These are phyloP conservation scores for Campoplex capitator DNA, from an alignment of 2,888 invertebrate genomes.

Conservation along the genomic window DNA sequence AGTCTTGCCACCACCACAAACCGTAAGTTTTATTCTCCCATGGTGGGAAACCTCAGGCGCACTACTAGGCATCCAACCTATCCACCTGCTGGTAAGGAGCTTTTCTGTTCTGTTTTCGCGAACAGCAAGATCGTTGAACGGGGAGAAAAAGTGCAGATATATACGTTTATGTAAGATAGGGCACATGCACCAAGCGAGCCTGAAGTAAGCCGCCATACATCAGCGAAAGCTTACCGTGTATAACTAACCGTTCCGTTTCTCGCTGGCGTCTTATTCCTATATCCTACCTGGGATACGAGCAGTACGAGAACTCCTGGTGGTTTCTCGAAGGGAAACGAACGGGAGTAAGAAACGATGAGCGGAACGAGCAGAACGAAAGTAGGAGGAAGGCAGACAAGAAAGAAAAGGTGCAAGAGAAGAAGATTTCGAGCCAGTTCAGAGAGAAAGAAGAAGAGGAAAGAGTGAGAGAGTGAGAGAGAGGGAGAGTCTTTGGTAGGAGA, in stretches of 20 bases:
- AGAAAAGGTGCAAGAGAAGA: slow-evolving; percentile 29
- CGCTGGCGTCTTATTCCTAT: slow-evolving; percentile 71
- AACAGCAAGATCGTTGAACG: slow-evolving; percentile 41
- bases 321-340: slow-evolving; percentile 59
- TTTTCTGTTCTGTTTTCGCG: slow-evolving; percentile 65
- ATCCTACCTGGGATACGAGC: slow-evolving; percentile 65
- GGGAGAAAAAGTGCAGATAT: slow-evolving; percentile 33
- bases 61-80: slow-evolving; percentile 19
- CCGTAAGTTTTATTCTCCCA: slow-evolving; percentile 61
- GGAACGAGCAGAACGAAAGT: slow-evolving; percentile 22
- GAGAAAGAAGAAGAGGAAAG: background rate
- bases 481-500: slow-evolving; percentile 45
- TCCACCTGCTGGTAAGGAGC: slow-evolving; percentile 70
- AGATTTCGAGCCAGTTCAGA: slow-evolving; percentile 49
- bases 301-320: slow-evolving; percentile 54
- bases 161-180: slow-evolving; percentile 6
- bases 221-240: slow-evolving; percentile 75
- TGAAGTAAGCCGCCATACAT: slow-evolving; percentile 75
- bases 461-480: slow-evolving; percentile 18
- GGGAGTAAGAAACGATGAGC: slow-evolving; percentile 53
- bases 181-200: slow-evolving; percentile 63
- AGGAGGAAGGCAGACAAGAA: slow-evolving; percentile 24
- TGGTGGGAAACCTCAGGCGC: slow-evolving; percentile 37
- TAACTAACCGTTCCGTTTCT: slow-evolving; percentile 76
- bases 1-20: slow-evolving; percentile 11